A percentile compares a stretch with the other conserved stretches of the same genome.
phyloP scores from a whole-genome alignment of 2,888 invertebrate genomes.

The Torymus tubicola region DNA sequence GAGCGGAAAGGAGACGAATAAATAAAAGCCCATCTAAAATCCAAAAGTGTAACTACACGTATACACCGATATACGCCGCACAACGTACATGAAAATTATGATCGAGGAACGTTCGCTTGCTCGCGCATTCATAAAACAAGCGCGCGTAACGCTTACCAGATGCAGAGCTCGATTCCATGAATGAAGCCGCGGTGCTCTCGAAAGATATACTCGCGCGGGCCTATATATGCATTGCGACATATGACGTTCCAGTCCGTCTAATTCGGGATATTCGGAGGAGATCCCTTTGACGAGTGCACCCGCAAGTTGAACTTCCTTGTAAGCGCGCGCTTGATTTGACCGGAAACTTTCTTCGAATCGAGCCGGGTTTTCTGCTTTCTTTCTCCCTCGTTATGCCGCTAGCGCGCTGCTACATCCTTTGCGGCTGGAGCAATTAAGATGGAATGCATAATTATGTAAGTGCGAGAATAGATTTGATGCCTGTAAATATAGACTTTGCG shows the following conservation, averaged over 20 bases:
- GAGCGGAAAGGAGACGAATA: background rate
- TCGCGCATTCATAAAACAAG: slow-evolving; percentile 27
- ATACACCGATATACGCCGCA: background rate
- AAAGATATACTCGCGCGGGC: slow-evolving; percentile 29
- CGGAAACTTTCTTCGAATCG: slow-evolving; percentile 49
- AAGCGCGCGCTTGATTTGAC: slow-evolving; percentile 1
- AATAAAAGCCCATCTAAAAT: slow-evolving; percentile 9
- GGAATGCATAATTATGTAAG: slow-evolving; percentile 43
- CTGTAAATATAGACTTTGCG: slow-evolving; percentile 14
- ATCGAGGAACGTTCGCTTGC: slow-evolving; percentile 10
- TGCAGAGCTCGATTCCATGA: slow-evolving; percentile 54
- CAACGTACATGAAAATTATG: slow-evolving; percentile 20
- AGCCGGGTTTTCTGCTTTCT: slow-evolving; percentile 15
- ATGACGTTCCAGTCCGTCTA: slow-evolving; percentile 56
- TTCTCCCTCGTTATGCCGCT: background rate
- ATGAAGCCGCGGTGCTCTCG: slow-evolving; percentile 27
- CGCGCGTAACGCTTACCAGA: slow-evolving; percentile 54
- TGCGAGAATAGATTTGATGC: slow-evolving; percentile 14
- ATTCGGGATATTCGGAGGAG: slow-evolving; percentile 52
- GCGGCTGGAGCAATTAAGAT: slow-evolving; percentile 19
- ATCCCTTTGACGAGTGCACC: slow-evolving; percentile 51
- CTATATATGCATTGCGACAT: slow-evolving; percentile 38
- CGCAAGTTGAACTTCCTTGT: background rate
- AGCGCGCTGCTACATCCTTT: background rate
- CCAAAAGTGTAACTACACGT: background rate